Percentiles rank a stretch among this genome's conserved stretches.
These are phyloP conservation scores for Colaptes auratus DNA, from an alignment of 2,113 vertebrate species.

Conservation along the genomic window DNA sequence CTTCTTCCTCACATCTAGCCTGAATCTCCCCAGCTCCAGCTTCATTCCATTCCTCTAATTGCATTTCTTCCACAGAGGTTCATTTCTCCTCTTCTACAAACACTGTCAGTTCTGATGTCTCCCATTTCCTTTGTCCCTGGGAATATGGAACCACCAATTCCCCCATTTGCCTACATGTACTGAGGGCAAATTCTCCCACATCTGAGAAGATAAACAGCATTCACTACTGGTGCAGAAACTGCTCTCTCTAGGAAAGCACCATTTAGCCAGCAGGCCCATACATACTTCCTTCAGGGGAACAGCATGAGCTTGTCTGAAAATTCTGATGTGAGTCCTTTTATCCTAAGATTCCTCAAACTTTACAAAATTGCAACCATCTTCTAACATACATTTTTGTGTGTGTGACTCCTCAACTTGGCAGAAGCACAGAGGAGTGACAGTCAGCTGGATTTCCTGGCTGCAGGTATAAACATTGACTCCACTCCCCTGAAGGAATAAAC, in stretches of 20 bases:
- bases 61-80: background rate
- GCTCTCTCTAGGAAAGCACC: background rate
- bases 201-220: background rate
- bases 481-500: conserved; percentile 38
- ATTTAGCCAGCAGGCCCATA: background rate
- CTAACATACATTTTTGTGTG: background rate
- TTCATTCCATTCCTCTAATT: too few species aligned
- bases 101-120: background rate
- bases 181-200: background rate
- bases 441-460: conserved; percentile 59
- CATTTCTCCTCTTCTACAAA: background rate
- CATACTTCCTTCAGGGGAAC: background rate
- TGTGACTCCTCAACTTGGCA: conserved; percentile 20
- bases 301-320: background rate
- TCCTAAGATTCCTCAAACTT: background rate
- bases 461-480: conserved; percentile 36
- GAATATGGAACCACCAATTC: background rate
- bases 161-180: background rate
- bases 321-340: background rate
- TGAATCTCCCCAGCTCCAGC: too few species aligned
- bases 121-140: background rate
- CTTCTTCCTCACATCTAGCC: too few species aligned
- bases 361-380: background rate
- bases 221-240: background rate
- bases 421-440: conserved; percentile 29